Conservation (phyloP, 2,888 invertebrate species). For the Cantharis nigra region DNA sequence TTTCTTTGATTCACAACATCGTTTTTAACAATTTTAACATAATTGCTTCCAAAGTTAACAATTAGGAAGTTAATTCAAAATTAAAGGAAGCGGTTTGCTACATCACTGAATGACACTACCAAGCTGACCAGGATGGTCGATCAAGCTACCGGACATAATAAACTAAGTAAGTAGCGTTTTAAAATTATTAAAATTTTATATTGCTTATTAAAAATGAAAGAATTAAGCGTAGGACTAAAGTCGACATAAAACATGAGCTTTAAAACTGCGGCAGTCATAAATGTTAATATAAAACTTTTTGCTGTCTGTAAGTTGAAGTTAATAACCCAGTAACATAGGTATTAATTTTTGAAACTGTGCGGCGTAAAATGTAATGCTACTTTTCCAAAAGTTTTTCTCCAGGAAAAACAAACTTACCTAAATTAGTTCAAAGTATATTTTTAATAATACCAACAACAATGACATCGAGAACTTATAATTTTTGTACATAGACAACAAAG, state of each 20-base stretch:
- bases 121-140: not conserved
- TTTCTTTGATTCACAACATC: not conserved
- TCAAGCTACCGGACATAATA: not conserved
- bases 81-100: no score
- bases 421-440: not conserved
- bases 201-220: not conserved
- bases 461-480: not conserved
- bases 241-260: not conserved
- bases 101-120: no score
- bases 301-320: slow-evolving; percentile 4
- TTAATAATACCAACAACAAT: not conserved
- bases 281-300: slow-evolving; percentile 5
- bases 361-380: not conserved
- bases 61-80: not conserved
- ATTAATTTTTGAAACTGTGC: slow-evolving; percentile 3
- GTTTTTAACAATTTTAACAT: not conserved
- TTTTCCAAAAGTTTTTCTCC: not conserved
- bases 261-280: slow-evolving; percentile 1
- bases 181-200: not conserved
- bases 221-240: not conserved
- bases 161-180: not conserved
- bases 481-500: not conserved
- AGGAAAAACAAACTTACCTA: not conserved
- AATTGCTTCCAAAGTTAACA: not conserved
- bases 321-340: slow-evolving; percentile 2